phyloP scores from a whole-genome alignment of 2,888 invertebrate genomes.

The Platycnemis pennipes region DNA sequence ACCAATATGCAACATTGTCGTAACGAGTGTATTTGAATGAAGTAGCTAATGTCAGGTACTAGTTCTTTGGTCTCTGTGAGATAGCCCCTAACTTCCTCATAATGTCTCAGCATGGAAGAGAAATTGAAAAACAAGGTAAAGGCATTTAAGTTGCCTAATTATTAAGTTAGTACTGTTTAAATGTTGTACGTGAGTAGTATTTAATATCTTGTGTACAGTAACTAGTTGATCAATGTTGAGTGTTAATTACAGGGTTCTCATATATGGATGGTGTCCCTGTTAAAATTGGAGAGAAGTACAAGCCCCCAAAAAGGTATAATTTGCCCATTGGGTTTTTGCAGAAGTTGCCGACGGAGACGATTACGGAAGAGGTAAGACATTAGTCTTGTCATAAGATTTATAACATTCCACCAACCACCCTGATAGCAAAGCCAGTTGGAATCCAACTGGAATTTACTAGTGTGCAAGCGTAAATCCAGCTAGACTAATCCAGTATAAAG shows the following conservation, averaged over 20 bases:
- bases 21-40: background rate
- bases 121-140: conserved; percentile 54
- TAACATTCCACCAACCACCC: too few species aligned
- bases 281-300: conserved; percentile 93
- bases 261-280: conserved; percentile 93
- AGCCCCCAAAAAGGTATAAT: conserved; percentile 87
- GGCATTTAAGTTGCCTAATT: background rate
- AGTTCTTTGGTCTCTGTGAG: background rate
- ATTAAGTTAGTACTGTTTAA: background rate
- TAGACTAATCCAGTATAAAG: too few species aligned
- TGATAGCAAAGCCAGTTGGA: too few species aligned
- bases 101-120: conserved; percentile 61
- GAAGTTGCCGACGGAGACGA: conserved; percentile 75
- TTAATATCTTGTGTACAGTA: background rate
- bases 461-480: too few species aligned
- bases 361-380: conserved; percentile 74
- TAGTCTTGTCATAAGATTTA: too few species aligned
- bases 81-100: background rate
- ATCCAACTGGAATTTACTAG: too few species aligned
- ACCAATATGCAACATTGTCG: background rate
- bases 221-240: background rate
- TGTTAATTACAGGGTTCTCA: conserved; percentile 70
- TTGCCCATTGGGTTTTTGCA: conserved; percentile 82
- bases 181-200: background rate
- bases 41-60: conserved; percentile 29